phyloP scores from a whole-genome alignment of 2,888 invertebrate genomes.

The Schrankia costaestrigalis region DNA sequence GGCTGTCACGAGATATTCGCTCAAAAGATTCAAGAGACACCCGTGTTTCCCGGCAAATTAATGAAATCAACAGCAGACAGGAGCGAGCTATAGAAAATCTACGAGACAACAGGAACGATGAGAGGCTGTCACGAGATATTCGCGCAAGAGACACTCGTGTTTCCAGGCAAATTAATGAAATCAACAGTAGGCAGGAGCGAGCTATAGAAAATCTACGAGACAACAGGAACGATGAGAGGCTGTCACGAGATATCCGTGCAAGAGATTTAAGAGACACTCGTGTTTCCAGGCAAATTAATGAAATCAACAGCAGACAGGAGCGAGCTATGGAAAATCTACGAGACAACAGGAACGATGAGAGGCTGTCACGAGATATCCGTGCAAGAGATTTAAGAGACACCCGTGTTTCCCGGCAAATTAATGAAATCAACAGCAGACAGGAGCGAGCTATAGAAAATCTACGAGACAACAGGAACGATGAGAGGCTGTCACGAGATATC shows the following conservation, averaged over 20 bases:
- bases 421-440: no score
- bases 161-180: slow-evolving; percentile 5
- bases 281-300: slow-evolving; percentile 7
- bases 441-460: no score
- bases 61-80: no score
- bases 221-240: neutral
- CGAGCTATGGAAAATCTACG: neutral
- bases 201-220: neutral
- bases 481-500: no score
- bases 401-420: no score
- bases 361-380: no score
- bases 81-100: slow-evolving; percentile 1
- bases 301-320: neutral
- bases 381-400: no score
- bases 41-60: no score
- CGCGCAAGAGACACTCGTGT: slow-evolving; percentile 11
- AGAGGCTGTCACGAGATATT: slow-evolving; percentile 5
- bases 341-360: neutral
- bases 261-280: slow-evolving; percentile 8
- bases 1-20: no score
- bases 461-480: no score
- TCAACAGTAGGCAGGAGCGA: neutral
- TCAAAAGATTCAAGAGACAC: no score
- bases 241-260: no score
- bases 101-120: slow-evolving; percentile 4